These are phyloP conservation scores for Caenorhabditis imperialis DNA, from an alignment of 2,888 invertebrate genomes.

Conservation along the genomic window DNA sequence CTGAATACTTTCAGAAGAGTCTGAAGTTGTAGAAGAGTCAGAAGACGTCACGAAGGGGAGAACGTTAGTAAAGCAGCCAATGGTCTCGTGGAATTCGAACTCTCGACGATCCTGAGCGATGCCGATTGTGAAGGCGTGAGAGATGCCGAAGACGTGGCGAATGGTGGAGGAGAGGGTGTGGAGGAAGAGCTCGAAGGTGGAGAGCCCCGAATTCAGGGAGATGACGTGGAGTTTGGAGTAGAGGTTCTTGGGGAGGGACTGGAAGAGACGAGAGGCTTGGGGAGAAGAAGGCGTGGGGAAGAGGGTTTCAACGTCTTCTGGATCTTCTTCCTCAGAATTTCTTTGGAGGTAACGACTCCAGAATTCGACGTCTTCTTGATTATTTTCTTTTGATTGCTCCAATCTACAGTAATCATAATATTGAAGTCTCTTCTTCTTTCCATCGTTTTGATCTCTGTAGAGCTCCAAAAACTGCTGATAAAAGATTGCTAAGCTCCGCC, in stretches of 20 bases:
- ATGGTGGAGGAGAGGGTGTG: slow-evolving; percentile 2
- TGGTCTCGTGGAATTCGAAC: slow-evolving; percentile 27
- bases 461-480: slow-evolving; percentile 42
- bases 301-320: background rate
- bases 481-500: slow-evolving; percentile 54
- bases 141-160: background rate
- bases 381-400: background rate
- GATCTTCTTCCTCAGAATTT: slow-evolving; percentile 4
- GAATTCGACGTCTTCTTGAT: too few species aligned
- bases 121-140: slow-evolving; percentile 10
- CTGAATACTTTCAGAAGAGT: background rate
- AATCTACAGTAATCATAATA: slow-evolving; percentile 25
- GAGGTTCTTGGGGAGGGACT: background rate
- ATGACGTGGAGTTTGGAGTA: slow-evolving; percentile 16
- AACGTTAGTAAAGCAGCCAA: slow-evolving; percentile 54
- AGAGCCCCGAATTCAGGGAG: slow-evolving; percentile 7
- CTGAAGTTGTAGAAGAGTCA: background rate
- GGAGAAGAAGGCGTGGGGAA: too few species aligned
- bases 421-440: background rate
- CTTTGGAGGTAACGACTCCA: slow-evolving; percentile 12
- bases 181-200: slow-evolving; percentile 33
- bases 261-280: slow-evolving; percentile 7
- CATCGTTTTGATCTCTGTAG: background rate
- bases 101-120: slow-evolving; percentile 32
- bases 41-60: slow-evolving; percentile 20